Percentiles rank a stretch among this genome's conserved stretches.
These are phyloP conservation scores for Siphamia tubifer DNA, from an alignment of 2,113 vertebrate species.

Conservation along the genomic window DNA sequence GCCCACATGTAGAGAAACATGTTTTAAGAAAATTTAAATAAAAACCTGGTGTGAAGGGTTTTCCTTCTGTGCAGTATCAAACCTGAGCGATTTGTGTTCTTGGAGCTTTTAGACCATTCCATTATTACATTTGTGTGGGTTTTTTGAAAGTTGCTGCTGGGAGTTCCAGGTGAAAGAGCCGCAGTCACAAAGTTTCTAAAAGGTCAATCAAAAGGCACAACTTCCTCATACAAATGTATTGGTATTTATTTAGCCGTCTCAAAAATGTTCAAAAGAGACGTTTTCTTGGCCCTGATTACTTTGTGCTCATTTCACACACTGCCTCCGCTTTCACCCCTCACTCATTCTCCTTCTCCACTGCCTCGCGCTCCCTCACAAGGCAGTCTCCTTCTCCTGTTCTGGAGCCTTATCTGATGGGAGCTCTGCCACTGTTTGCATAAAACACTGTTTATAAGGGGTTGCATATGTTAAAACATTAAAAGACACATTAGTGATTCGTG, in stretches of 20 bases:
- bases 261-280: constrained; percentile 19
- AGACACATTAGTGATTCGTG: constrained; percentile 51
- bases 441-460: constrained; percentile 81
- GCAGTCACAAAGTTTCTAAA: background rate
- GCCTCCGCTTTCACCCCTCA: constrained; percentile 56
- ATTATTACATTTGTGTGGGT: background rate
- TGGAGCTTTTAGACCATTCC: background rate
- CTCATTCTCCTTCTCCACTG: constrained; percentile 26
- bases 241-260: constrained; percentile 30
- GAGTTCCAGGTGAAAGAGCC: background rate
- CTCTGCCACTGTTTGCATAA: constrained; percentile 80
- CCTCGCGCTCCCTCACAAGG: constrained; percentile 40
- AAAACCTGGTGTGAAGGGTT: background rate
- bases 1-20: background rate
- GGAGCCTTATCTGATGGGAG: constrained; percentile 81
- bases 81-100: background rate
- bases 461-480: constrained; percentile 82
- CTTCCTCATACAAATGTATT: constrained; percentile 1
- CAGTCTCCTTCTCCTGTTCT: constrained; percentile 69
- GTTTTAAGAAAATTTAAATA: background rate
- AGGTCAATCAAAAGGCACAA: background rate
- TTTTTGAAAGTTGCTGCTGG: background rate
- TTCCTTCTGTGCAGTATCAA: background rate
- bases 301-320: constrained; percentile 50
- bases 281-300: constrained; percentile 20